Evolutionary conservation across 2,797 vertebrate genomes (phyloP).

Genomic region (Coregonus suidteri): DNA sequence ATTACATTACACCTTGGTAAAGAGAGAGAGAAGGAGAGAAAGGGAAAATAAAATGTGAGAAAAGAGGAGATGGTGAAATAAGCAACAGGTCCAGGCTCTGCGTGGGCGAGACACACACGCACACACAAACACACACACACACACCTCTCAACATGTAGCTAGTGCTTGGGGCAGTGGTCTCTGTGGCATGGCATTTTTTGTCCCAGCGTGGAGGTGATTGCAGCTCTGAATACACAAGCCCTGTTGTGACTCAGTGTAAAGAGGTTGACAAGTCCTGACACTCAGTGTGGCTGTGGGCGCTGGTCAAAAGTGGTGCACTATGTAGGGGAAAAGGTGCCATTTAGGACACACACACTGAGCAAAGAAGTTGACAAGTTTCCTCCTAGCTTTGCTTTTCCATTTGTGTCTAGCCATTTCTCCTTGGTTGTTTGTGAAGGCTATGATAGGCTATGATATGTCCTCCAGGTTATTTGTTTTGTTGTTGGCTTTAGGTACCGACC

Average conservation of each 20-base stretch:
- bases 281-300: not conserved
- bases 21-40: not conserved
- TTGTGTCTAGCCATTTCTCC: not conserved
- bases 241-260: not conserved
- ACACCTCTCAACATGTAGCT: not conserved
- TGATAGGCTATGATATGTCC: not conserved
- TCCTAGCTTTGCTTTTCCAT: not conserved
- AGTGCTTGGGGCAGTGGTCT: not conserved
- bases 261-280: not conserved
- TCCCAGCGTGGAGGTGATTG: not conserved
- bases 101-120: not conserved
- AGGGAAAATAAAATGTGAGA: not conserved
- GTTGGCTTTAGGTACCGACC: not conserved
- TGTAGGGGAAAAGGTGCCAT: not conserved
- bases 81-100: not conserved
- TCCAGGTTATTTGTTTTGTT: not conserved
- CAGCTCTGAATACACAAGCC: not conserved
- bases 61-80: not conserved
- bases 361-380: too few species aligned
- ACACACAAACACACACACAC: not conserved
- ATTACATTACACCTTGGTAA: constrained; percentile 3
- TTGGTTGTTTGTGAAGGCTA: not conserved
- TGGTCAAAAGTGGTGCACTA: too few species aligned
- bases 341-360: not conserved
- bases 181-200: not conserved